Percentiles rank a stretch among this genome's conserved stretches.
Conservation (phyloP, 2,113 vertebrate species). For the Pavo muticus region DNA sequence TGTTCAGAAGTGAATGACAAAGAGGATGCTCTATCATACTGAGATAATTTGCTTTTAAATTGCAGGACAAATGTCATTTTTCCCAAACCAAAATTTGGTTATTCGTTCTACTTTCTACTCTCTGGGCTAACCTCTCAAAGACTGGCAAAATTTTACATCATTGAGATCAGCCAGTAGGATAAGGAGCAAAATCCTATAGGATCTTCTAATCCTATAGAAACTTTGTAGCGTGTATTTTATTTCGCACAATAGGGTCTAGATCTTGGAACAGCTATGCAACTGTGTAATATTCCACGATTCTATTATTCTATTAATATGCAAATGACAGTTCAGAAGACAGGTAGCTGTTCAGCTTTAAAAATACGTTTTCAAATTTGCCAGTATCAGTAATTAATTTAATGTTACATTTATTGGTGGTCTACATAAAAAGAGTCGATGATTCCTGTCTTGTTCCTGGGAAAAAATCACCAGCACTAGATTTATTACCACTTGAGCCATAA, state of each 20-base stretch:
- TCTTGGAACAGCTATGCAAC: neutral
- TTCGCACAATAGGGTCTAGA: neutral
- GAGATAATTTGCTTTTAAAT: neutral
- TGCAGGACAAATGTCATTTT: neutral
- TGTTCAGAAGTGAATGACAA: neutral
- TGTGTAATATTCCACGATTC: neutral
- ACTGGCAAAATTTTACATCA: neutral
- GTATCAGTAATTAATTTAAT: neutral
- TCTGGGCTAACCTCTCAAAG: neutral
- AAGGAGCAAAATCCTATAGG: neutral
- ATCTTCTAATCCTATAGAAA: neutral
- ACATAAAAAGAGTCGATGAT: neutral
- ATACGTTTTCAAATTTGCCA: neutral
- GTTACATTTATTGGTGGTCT: neutral
- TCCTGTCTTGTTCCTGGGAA: neutral
- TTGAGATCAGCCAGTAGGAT: neutral
- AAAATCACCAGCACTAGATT: neutral
- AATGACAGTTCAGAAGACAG: neutral
- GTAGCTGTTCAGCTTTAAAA: neutral
- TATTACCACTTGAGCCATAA: neutral
- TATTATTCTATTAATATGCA: too few relatives aligned
- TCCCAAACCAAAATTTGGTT: neutral
- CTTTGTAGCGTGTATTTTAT: neutral
- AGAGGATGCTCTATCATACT: neutral
- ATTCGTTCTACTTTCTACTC: neutral